Percentiles rank a stretch among this genome's conserved stretches.
Conservation (phyloP, 37 sponge, comb jelly and placozoan species). For the Aphrocallistes beatrix region DNA sequence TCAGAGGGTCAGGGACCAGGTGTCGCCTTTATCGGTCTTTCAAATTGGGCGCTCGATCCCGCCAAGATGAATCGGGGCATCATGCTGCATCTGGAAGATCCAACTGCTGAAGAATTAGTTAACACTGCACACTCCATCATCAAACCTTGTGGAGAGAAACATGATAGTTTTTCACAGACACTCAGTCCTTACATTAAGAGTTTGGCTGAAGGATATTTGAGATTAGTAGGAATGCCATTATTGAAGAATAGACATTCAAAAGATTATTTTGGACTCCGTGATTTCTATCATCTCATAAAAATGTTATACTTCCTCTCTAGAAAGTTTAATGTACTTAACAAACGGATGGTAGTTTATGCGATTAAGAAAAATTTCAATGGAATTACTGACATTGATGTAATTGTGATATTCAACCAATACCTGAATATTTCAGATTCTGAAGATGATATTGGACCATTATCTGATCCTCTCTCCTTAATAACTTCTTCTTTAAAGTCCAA, state of each 20-base stretch:
- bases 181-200: not conserved
- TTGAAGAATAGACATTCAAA: not conserved
- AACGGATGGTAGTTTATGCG: not conserved
- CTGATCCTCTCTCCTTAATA: not conserved
- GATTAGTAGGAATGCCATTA: not conserved
- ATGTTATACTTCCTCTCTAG: not conserved
- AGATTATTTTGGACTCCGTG: not conserved
- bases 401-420: not conserved
- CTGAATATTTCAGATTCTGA: not conserved
- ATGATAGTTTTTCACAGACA: not conserved
- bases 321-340: not conserved
- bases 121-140: not conserved
- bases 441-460: not conserved
- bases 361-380: not conserved
- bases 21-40: slow-evolving; percentile 28
- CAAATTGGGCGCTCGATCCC: slow-evolving; percentile 41
- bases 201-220: not conserved
- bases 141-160: not conserved
- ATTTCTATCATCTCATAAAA: not conserved
- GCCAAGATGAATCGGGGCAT: slow-evolving; percentile 44
- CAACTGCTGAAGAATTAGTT: not conserved
- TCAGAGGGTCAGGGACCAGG: not conserved
- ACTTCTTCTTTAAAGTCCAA: not conserved
- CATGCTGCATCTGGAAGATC: slow-evolving; percentile 9
- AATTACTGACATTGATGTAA: not conserved